Percentiles rank a stretch among this genome's conserved stretches.
Conservation (phyloP, 1,140 invertebrate species). For the Sminthurinus signatus region DNA sequence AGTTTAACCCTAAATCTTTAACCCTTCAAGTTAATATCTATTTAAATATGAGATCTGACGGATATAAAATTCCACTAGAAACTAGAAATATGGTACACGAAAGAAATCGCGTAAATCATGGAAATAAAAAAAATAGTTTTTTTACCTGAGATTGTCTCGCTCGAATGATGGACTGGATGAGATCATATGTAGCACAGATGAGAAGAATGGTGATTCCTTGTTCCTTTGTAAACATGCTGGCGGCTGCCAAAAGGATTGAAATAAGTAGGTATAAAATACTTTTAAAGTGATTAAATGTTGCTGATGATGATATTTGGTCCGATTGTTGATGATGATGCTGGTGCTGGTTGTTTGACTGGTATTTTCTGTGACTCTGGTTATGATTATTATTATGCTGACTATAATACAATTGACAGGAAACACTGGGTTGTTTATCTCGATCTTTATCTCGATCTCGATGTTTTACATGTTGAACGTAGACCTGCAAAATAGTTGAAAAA, state of each 20-base stretch:
- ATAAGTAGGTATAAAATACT: constrained; percentile 51
- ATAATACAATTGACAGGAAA: not conserved
- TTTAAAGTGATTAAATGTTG: constrained; percentile 18
- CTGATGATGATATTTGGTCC: constrained; percentile 1
- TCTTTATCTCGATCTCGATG: constrained; percentile 31
- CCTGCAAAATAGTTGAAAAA: too few species aligned
- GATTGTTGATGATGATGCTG: not conserved
- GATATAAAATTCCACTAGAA: too few species aligned
- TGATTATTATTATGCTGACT: not conserved
- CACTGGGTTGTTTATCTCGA: too few species aligned
- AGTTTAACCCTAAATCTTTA: too few species aligned
- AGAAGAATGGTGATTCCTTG: constrained; percentile 83
- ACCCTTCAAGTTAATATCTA: too few species aligned
- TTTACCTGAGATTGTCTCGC: constrained; percentile 39
- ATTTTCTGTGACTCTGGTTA: not conserved
- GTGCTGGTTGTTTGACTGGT: not conserved
- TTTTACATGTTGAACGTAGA: constrained; percentile 58
- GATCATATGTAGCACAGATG: constrained; percentile 75
- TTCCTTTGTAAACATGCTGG: constrained; percentile 80
- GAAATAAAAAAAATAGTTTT: too few species aligned
- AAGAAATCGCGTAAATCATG: too few species aligned
- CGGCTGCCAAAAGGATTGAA: constrained; percentile 55
- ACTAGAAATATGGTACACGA: too few species aligned
- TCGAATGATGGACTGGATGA: constrained; percentile 48
- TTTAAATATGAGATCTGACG: too few species aligned